Evolutionary conservation across 2,797 vertebrate genomes (phyloP).

Genomic region (Acipenser transmontanus): DNA sequence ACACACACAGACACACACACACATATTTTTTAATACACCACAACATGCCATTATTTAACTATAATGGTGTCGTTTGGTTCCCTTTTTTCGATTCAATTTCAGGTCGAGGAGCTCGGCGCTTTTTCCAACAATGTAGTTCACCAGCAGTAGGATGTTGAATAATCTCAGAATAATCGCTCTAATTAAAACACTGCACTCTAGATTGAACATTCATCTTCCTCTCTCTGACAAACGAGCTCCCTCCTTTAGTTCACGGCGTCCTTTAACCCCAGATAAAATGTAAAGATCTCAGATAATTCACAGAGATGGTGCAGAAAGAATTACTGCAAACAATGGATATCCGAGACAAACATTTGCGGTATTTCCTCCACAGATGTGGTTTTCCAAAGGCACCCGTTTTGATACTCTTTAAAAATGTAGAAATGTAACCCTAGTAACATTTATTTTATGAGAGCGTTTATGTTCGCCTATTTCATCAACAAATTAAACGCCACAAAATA

Average conservation of each 20-base stretch:
- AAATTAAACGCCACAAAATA: too few relatives aligned
- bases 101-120: background rate
- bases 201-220: conserved; percentile 50
- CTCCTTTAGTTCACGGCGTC: conserved; percentile 48
- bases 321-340: background rate
- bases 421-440: too few relatives aligned
- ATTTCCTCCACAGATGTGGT: too few relatives aligned
- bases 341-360: background rate
- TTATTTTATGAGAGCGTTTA: too few relatives aligned
- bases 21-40: background rate
- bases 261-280: conserved; percentile 45
- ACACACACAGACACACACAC: too few relatives aligned
- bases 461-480: too few relatives aligned
- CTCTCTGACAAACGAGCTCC: conserved; percentile 52
- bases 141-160: conserved; percentile 40
- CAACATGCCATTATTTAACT: background rate
- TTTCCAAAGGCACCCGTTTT: too few relatives aligned
- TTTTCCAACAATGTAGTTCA: conserved; percentile 10
- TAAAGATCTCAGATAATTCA: conserved; percentile 14
- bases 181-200: conserved; percentile 65
- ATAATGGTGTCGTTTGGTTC: background rate
- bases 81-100: background rate
- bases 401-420: too few relatives aligned
- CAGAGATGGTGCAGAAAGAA: conserved; percentile 8
- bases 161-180: conserved; percentile 65